Percentiles rank a stretch among this genome's conserved stretches.
These are phyloP conservation scores for Punctoribates punctum DNA, from an alignment of 2,888 invertebrate species.

Conservation along the genomic window DNA sequence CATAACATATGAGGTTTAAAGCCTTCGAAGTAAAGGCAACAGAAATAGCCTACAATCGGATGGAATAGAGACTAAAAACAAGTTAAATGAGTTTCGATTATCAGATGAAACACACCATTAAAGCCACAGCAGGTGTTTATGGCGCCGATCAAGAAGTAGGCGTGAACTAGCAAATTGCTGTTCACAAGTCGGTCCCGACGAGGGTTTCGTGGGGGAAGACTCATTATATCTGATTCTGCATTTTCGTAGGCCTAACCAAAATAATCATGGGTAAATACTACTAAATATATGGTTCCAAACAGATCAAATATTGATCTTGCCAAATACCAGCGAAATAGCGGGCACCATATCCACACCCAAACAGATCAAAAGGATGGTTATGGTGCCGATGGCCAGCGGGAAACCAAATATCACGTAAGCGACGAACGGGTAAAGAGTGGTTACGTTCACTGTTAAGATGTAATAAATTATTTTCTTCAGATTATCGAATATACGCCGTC, in stretches of 20 bases:
- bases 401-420: conserved; percentile 53
- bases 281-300: too few species aligned
- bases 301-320: too few species aligned
- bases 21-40: conserved; percentile 99
- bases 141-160: conserved; percentile 81
- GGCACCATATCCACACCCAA: conserved; percentile 56
- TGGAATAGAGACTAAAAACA: conserved; percentile 50
- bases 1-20: conserved; percentile 65
- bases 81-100: conserved; percentile 74
- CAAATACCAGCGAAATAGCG: conserved; percentile 53
- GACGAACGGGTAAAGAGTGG: conserved; percentile 55
- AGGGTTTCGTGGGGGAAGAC: conserved; percentile 59
- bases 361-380: conserved; percentile 55
- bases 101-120: conserved; percentile 98
- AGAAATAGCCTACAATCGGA: conserved; percentile 81
- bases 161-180: conserved; percentile 71
- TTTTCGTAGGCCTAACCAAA: conserved; percentile 52
- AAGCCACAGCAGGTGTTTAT: conserved; percentile 60
- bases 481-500: conserved; percentile 47
- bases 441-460: conserved; percentile 54
- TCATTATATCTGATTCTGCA: conserved; percentile 57
- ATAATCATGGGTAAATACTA: too few species aligned
- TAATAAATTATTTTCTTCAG: conserved; percentile 53
- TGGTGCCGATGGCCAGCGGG: conserved; percentile 54
- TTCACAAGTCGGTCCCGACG: conserved; percentile 57